A percentile compares a stretch with the other conserved stretches of the same genome.
Conservation (phyloP, 2,113 vertebrate species). For the Peucedramus taeniatus region DNA sequence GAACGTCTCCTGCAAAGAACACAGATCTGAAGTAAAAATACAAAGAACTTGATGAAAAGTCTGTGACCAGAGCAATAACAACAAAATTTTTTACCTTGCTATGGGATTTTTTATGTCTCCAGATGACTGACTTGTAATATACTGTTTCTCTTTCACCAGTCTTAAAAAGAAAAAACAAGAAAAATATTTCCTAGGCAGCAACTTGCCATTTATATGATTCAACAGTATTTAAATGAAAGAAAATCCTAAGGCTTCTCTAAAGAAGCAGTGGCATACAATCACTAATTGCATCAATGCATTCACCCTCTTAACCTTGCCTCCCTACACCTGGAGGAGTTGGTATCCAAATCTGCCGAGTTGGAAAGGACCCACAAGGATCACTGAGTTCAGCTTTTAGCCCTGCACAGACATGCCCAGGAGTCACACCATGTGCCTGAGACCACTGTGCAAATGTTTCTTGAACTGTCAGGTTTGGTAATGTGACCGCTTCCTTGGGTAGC, state of each 20-base stretch:
- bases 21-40: background rate
- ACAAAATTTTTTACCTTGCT: background rate
- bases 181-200: background rate
- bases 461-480: background rate
- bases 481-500: background rate
- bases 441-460: background rate
- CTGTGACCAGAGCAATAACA: background rate
- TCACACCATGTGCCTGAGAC: background rate
- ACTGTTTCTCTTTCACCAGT: background rate
- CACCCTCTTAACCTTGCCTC: background rate
- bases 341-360: background rate
- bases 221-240: background rate
- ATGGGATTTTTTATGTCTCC: accelerated
- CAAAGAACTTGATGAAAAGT: background rate
- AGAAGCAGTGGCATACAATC: background rate
- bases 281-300: background rate
- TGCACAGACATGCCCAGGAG: background rate
- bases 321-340: background rate
- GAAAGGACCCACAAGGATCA: background rate
- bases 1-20: constrained; percentile 60
- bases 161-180: background rate
- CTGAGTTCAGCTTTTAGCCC: background rate
- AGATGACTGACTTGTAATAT: background rate
- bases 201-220: background rate
- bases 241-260: background rate